A percentile compares a stretch with the other conserved stretches of the same genome.
Conservation (phyloP, 2,797 vertebrate species). For the Sebastes jordani region DNA sequence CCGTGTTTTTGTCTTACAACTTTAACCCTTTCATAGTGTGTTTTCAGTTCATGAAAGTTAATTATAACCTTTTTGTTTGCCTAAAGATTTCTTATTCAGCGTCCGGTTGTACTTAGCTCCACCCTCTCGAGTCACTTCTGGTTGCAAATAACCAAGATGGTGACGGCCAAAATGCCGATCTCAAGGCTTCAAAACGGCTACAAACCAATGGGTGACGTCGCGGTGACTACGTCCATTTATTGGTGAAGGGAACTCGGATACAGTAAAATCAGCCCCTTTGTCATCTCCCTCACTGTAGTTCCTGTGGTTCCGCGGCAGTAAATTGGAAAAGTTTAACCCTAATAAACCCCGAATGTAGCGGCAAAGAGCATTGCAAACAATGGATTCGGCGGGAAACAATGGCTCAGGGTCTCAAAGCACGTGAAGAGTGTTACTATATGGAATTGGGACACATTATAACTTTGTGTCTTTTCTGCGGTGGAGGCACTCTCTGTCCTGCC, state of each 20-base stretch:
- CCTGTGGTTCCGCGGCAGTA: too few relatives aligned
- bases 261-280: background rate
- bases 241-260: background rate
- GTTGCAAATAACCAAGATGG: too few relatives aligned
- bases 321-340: too few relatives aligned
- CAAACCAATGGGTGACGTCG: background rate
- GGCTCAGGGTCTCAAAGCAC: background rate
- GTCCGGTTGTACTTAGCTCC: background rate
- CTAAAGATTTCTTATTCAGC: background rate
- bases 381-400: background rate
- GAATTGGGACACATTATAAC: background rate
- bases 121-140: too few relatives aligned
- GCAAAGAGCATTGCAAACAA: background rate
- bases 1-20: too few relatives aligned
- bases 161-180: too few relatives aligned
- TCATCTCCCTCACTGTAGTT: background rate
- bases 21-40: background rate
- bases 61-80: background rate
- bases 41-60: background rate
- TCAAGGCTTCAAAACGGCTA: background rate
- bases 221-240: background rate
- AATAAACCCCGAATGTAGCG: background rate
- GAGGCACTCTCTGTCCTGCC: background rate
- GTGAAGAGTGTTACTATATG: background rate
- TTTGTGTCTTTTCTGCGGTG: background rate